Conservation (phyloP, 2,888 invertebrate species). For the Dusona sp. region DNA sequence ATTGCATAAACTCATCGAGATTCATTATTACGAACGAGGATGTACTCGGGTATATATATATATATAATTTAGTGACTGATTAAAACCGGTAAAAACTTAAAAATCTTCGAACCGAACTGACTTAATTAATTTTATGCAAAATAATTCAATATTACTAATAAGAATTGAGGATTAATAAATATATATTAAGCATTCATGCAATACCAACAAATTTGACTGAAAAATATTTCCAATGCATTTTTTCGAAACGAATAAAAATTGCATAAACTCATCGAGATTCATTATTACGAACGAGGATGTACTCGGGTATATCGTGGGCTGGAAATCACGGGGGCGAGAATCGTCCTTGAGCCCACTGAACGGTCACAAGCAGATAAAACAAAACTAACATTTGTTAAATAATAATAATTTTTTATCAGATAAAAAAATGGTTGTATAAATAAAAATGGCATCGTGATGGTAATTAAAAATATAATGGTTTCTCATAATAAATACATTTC, state of each 20-base stretch:
- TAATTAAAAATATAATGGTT: background rate
- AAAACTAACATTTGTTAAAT: background rate
- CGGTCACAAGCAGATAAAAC: constrained; percentile 12
- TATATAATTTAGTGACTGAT: too few relatives aligned
- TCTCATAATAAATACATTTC: background rate
- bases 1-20: constrained; percentile 19
- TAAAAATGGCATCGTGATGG: background rate
- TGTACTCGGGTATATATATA: constrained; percentile 18
- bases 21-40: constrained; percentile 47
- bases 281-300: constrained; percentile 53
- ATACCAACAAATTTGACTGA: background rate
- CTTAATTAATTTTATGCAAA: background rate
- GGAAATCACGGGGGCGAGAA: constrained; percentile 49
- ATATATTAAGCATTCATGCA: background rate
- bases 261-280: constrained; percentile 15
- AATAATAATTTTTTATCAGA: background rate
- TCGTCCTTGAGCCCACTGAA: constrained; percentile 51
- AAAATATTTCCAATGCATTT: constrained; percentile 7
- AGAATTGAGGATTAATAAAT: background rate
- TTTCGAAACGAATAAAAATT: background rate
- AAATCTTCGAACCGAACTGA: background rate
- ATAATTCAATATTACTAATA: background rate
- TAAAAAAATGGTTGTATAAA: background rate
- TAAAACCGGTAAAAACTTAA: background rate
- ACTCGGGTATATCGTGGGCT: constrained; percentile 32